Evolutionary conservation across 2,113 vertebrate genomes (phyloP).

Genomic region (Microcebus jonahi): DNA sequence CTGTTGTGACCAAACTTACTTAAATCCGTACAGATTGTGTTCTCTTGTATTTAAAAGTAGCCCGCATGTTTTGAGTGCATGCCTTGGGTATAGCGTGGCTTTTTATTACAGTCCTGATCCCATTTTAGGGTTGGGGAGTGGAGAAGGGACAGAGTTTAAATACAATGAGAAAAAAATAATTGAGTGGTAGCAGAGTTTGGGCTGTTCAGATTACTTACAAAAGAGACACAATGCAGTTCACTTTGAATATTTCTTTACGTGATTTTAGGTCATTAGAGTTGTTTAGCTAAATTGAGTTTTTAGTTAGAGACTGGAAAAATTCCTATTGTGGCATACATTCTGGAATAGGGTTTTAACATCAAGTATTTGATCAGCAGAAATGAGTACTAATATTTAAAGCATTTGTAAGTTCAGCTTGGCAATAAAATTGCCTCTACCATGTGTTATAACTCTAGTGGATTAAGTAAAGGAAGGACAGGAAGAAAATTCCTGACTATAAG

Average conservation of each 20-base stretch:
- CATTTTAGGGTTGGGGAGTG: neutral
- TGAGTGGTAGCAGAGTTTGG: neutral
- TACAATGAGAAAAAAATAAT: conserved; percentile 17
- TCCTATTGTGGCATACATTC: conserved; percentile 2
- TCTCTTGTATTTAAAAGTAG: conserved; percentile 48
- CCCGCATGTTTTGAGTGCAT: neutral
- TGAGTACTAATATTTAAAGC: conserved; percentile 19
- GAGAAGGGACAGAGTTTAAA: neutral
- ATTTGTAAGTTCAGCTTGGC: conserved; percentile 24
- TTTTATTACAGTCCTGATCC: neutral
- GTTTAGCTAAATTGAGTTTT: conserved; percentile 47
- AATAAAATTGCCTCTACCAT: conserved; percentile 8
- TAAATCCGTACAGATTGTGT: conserved; percentile 25
- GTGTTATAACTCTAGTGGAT: neutral
- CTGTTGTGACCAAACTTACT: neutral
- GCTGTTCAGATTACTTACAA: neutral
- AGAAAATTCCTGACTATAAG: neutral
- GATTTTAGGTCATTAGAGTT: conserved; percentile 34
- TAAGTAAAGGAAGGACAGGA: conserved; percentile 16
- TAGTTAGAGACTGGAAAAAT: neutral
- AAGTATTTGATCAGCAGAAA: neutral
- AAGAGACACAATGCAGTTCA: neutral
- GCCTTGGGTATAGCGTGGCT: conserved; percentile 43
- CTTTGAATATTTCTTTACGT: neutral
- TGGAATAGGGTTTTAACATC: conserved; percentile 40